Conservation (phyloP, 2,888 invertebrate genomes). For the Coenonympha arcania region DNA sequence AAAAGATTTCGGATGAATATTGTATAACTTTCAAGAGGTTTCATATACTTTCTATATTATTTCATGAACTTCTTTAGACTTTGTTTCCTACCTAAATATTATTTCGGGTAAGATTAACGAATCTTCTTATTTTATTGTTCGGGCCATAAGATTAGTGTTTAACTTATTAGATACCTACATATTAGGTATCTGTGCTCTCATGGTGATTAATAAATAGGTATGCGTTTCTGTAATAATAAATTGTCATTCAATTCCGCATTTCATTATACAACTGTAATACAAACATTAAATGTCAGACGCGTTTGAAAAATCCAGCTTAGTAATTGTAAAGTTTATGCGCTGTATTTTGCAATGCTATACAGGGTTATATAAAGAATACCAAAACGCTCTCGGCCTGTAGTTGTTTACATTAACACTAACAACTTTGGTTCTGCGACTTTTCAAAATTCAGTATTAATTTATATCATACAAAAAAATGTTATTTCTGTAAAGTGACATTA, state of each 20-base stretch:
- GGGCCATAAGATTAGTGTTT: neutral
- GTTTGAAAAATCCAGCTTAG: neutral
- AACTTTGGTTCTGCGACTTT: too few relatives aligned
- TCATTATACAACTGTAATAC: neutral
- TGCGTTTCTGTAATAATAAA: constrained; percentile 4
- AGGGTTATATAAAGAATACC: too few relatives aligned
- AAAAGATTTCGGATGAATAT: neutral
- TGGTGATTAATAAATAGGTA: constrained; percentile 5
- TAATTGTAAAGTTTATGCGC: neutral
- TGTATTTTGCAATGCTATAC: neutral
- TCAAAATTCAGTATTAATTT: too few relatives aligned
- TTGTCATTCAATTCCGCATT: constrained; percentile 6
- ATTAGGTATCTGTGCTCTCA: neutral
- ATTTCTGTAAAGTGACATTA: too few relatives aligned
- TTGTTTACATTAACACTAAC: too few relatives aligned
- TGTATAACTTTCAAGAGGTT: neutral
- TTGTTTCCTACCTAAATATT: too few relatives aligned
- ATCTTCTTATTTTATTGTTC: too few relatives aligned
- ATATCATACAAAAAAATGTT: too few relatives aligned
- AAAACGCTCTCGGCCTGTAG: too few relatives aligned
- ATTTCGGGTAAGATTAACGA: too few relatives aligned
- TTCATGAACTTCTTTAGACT: neutral
- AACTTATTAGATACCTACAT: neutral
- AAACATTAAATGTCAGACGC: neutral
- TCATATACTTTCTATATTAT: constrained; percentile 5